Base-by-base conservation (phyloP, 2,113 vertebrate genomes). In the Cervus canadensis region DNA sequence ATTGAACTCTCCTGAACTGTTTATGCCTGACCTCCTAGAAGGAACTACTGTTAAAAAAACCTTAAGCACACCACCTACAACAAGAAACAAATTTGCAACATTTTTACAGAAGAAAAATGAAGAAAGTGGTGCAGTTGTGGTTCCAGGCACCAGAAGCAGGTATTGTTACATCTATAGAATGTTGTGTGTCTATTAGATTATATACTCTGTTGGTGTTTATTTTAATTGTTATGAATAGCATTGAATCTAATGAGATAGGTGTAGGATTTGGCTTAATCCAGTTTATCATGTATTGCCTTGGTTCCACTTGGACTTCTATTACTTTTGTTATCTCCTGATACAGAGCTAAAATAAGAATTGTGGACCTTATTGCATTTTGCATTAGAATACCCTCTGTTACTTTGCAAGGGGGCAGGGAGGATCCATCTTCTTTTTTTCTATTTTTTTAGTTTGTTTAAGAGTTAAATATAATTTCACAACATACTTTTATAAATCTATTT, bases 101-200 rank as follows among this genome's bases (percentile, higher is more conserved):
- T 96, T 99, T 97, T 98, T 99, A 92, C 99, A 99, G 98, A 99
- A 98, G 96, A 99, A 99, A 97, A 99, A 99, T 96, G 98, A 99
- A 97, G 98, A 99, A 3, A 97, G 97, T 5, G 99, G 98, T 82
- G 97, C 96, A 17, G 98, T 99, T 56, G 92, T 99, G 25, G 98
- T 98, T 90, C 98, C 98, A 56, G 99, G 98, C 92, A 99, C 99
- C 33, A 98, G 97, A 98, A 99, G 99, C 99, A 99, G 99, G 99
- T 99, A 99, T 7, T 78, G 17, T 86, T 59, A 7, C 2, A 1
- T 82, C n/a, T 30, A 2, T 17, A 60, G 54, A 28, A 64, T 36
- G 2, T 62, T 52, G 2, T 85, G 30, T 89, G 10, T 89, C 23
- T 96, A 0, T 64, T 45, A 1, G 62, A 48, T 81, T 45, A 9